These are phyloP conservation scores for Tubulanus polymorphus DNA, from an alignment of 2,888 invertebrate genomes.

Conservation along the genomic window DNA sequence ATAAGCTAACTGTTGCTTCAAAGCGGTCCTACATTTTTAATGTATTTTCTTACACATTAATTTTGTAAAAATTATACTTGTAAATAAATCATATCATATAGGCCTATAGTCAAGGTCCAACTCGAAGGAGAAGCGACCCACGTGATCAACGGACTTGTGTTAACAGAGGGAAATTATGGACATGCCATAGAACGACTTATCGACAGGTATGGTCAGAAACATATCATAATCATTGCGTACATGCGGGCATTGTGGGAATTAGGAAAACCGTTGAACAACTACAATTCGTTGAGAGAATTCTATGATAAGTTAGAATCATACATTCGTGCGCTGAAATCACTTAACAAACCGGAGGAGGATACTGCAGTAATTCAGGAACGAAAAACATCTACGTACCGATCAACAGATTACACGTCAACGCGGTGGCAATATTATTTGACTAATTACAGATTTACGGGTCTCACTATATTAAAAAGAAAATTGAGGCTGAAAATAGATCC, in stretches of 20 bases:
- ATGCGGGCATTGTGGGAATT: slow-evolving; percentile 1
- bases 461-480: neutral
- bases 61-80: too few species aligned
- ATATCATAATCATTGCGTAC: neutral
- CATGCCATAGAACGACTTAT: neutral
- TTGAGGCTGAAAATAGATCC: neutral
- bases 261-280: neutral
- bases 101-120: too few species aligned
- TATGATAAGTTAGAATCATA: neutral
- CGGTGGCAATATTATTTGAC: neutral
- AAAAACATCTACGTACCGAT: neutral
- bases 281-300: neutral
- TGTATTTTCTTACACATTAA: too few species aligned
- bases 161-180: neutral
- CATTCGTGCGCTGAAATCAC: neutral
- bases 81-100: too few species aligned
- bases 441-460: neutral
- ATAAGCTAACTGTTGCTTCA: too few species aligned
- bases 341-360: neutral
- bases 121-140: neutral
- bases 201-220: neutral
- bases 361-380: neutral
- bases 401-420: neutral
- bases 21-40: too few species aligned
- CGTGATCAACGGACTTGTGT: neutral